Evolutionary conservation across 2,113 vertebrate species (phyloP), one percentile per base, ranked within the genome.

Genomic region (Lichenostomus cassidix): DNA sequence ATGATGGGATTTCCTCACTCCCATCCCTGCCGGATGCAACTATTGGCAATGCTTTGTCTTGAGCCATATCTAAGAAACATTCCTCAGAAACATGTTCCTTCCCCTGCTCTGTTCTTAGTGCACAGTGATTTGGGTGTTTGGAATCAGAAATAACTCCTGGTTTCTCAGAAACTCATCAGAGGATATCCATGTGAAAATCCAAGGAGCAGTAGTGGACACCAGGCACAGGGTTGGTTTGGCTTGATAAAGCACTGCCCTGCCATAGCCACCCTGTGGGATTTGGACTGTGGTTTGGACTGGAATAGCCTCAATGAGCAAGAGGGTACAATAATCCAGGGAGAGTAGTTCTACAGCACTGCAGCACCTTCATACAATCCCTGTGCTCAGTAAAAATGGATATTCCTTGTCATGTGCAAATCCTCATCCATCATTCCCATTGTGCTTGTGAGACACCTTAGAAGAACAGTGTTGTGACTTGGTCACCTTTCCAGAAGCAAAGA

Each of bases 391-490:
- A 85, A 90, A 23, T 41, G 5, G 35, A 14, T 47, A 47, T 55
- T 90, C 41, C 31, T 90, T 64, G 35, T 59, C 55, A 11, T 5
- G 14, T 42, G 65, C 69, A 87, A 27, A 60, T 64, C 44, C 22
- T 68, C 13, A 3, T 23, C 15, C 47, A 28, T 59, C 17, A 6
- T 55, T 68, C 33, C 83, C 3, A 0, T 25, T 37, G 18, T 15
- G 21, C 21, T 17, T 74, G 59, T 70, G 68, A 83, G 50, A 53
- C 55, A 22, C 46, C 73, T 25, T 58, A 41, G 60, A 29, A n/a
- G 41, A 77, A 2, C 5, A 75, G 35, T 2, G 0, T 11, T 10
- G 3, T 52, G 41, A 24, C 47, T 62, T 56, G 13, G 28, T 17
- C 35, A 37, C 37, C 78, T 77, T 82, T 35, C 53, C 50, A 17